Conservation (phyloP, 2,113 vertebrate species). For the Thamnaconus septentrionalis region DNA sequence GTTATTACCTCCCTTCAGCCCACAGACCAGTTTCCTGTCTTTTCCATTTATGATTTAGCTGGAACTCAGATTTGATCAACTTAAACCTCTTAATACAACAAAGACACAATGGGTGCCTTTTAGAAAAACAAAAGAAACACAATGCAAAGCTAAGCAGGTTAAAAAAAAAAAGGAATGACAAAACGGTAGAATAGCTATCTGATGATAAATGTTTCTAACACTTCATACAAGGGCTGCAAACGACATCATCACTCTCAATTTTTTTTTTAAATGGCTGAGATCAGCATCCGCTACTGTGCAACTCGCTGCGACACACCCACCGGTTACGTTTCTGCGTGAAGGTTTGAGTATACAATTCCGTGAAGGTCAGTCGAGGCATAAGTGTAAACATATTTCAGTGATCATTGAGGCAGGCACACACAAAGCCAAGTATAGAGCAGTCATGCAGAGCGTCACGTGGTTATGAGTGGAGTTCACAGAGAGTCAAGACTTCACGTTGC, state of each 20-base stretch:
- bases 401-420: slow-evolving; percentile 68
- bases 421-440: slow-evolving; percentile 60
- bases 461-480: slow-evolving; percentile 31
- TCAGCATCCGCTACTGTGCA: too few relatives aligned
- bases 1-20: slow-evolving; percentile 18
- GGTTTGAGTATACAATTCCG: slow-evolving; percentile 28
- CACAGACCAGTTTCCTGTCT: slow-evolving; percentile 17
- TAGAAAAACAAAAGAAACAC: too few relatives aligned
- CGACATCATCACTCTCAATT: neutral
- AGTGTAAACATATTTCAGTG: slow-evolving; percentile 72
- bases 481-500: slow-evolving; percentile 11
- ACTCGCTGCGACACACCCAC: slow-evolving; percentile 3
- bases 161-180: too few relatives aligned
- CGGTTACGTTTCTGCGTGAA: slow-evolving; percentile 9
- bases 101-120: too few relatives aligned
- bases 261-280: too few relatives aligned
- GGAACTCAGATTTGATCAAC: slow-evolving; percentile 29
- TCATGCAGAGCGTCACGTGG: slow-evolving; percentile 68
- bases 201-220: neutral
- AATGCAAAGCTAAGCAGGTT: too few relatives aligned
- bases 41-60: slow-evolving; percentile 12
- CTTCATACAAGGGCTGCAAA: slow-evolving; percentile 22
- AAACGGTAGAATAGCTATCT: too few relatives aligned
- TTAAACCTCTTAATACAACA: neutral
- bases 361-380: slow-evolving; percentile 45